Percentiles rank a stretch among this genome's conserved stretches.
phyloP scores from a whole-genome alignment of 92 coral and sea anemone species.

The Zoanthus sansibaricus region DNA sequence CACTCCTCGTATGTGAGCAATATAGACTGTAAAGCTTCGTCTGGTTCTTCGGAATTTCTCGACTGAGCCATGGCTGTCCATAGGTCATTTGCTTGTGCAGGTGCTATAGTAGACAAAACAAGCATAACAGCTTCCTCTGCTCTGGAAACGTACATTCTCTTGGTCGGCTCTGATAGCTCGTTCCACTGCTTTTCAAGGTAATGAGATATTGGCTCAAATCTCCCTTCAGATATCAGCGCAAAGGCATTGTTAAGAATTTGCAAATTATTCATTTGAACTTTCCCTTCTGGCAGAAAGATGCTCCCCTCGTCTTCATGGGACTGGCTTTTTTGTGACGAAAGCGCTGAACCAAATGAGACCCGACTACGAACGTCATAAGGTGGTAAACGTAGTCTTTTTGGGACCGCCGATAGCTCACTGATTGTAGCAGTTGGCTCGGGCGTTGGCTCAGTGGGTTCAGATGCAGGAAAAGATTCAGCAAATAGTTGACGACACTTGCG shows the following conservation, averaged over 20 bases:
- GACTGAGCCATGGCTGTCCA: conserved; percentile 33
- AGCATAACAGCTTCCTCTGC: conserved; percentile 39
- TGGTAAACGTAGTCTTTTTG: too few relatives aligned
- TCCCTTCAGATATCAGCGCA: conserved; percentile 51
- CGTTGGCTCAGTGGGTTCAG: too few relatives aligned
- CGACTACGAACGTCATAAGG: conserved; percentile 15
- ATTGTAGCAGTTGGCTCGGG: too few relatives aligned
- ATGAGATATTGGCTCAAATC: conserved; percentile 43
- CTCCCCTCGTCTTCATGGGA: conserved; percentile 60
- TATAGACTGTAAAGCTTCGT: conserved; percentile 59
- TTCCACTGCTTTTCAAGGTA: conserved; percentile 38
- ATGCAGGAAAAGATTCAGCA: too few relatives aligned
- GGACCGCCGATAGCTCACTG: too few relatives aligned
- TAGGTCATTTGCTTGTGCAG: conserved; percentile 33
- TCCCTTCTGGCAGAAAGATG: conserved; percentile 60
- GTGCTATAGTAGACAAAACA: conserved; percentile 43
- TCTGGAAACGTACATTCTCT: background rate
- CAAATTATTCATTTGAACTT: conserved; percentile 44
- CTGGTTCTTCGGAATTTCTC: background rate
- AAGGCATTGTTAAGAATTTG: conserved; percentile 49
- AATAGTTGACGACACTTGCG: too few relatives aligned
- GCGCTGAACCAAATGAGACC: conserved; percentile 59
- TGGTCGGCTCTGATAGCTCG: conserved; percentile 41
- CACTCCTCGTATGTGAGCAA: conserved; percentile 50
- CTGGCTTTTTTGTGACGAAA: conserved; percentile 60